phyloP scores from a whole-genome alignment of 2,888 invertebrate species.

The Apamea sordens region DNA sequence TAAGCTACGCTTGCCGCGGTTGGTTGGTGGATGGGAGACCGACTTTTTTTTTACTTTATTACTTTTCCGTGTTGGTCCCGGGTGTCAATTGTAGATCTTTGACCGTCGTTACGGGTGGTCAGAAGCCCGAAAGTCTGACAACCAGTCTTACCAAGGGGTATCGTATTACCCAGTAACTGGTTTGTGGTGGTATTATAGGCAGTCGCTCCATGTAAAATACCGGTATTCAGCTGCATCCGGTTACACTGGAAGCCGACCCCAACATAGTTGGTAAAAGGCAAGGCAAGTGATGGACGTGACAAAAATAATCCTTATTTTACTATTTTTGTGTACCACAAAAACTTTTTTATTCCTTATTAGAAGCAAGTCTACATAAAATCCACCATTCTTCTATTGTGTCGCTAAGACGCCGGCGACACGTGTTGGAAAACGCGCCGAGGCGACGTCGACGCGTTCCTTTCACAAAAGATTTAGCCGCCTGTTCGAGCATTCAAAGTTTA shows the following conservation, averaged over 20 bases:
- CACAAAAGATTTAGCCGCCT: slow-evolving; percentile 55
- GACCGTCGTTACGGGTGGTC: neutral
- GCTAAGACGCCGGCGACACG: slow-evolving; percentile 24
- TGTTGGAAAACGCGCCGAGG: slow-evolving; percentile 23
- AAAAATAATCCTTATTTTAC: neutral
- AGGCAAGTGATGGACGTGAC: neutral
- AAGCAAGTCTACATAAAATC: neutral
- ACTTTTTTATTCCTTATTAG: neutral
- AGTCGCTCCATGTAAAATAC: neutral
- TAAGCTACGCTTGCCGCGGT: neutral
- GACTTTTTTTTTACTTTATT: too few relatives aligned
- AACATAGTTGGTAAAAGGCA: neutral
- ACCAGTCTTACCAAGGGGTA: neutral
- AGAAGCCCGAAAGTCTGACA: neutral
- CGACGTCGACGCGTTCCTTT: slow-evolving; percentile 6
- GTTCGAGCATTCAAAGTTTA: slow-evolving; percentile 58
- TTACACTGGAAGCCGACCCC: neutral
- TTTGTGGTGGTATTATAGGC: neutral
- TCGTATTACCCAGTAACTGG: neutral
- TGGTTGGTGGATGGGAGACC: neutral
- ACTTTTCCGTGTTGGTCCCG: neutral
- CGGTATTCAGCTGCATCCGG: neutral
- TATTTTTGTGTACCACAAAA: neutral
- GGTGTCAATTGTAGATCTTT: neutral
- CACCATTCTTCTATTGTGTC: slow-evolving; percentile 21